A percentile compares a stretch with the other conserved stretches of the same genome.
phyloP scores from a whole-genome alignment of 2,113 vertebrate species.

The Martes martes region DNA sequence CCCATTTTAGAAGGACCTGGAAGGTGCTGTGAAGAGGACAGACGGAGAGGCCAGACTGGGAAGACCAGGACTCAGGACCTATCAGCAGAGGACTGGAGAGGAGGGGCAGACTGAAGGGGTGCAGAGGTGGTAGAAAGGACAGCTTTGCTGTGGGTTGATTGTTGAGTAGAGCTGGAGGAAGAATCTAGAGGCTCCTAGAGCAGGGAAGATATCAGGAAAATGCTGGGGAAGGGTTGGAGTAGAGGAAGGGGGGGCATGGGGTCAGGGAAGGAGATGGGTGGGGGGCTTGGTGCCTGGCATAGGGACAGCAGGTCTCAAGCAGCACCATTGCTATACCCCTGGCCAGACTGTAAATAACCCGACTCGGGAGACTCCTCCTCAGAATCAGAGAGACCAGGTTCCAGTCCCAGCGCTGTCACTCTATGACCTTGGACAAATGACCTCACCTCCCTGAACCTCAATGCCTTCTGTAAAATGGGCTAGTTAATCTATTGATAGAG shows the following conservation, averaged over 20 bases:
- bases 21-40: not conserved
- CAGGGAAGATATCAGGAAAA: not conserved
- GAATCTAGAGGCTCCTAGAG: not conserved
- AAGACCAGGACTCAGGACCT: not conserved
- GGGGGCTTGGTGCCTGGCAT: not conserved
- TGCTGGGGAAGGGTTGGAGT: not conserved
- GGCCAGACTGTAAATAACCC: not conserved
- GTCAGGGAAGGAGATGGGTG: not conserved
- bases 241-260: not conserved
- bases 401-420: not conserved
- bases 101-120: not conserved
- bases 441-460: not conserved
- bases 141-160: not conserved
- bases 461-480: conserved; percentile 54
- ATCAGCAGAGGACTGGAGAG: not conserved
- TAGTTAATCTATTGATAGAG: not conserved
- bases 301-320: not conserved
- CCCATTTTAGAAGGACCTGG: not conserved
- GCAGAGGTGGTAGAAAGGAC: not conserved
- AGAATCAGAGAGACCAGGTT: not conserved
- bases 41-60: not conserved
- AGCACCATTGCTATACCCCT: not conserved
- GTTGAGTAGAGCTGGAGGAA: not conserved
- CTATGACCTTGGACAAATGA: not conserved
- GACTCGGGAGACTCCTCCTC: not conserved